Evolutionary conservation across 2,797 vertebrate species (phyloP).

Genomic region (Acrossocheilus fasciatus): DNA sequence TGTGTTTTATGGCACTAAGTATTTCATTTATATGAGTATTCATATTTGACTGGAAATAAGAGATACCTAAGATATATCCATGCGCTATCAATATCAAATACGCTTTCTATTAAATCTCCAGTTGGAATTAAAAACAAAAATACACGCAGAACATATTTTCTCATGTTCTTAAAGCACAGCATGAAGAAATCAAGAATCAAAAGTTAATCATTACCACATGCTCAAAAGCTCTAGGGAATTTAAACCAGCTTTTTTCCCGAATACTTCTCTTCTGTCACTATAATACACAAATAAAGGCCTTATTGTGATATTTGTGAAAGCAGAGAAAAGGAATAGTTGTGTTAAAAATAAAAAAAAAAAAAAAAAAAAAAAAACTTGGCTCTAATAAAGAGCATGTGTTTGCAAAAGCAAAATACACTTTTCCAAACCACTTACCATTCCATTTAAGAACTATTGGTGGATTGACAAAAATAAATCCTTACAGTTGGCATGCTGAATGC

Average conservation of each 20-base stretch:
- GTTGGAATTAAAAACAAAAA: conserved; percentile 13
- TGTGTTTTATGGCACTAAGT: conserved; percentile 31
- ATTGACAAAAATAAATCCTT: conserved; percentile 75
- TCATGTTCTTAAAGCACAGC: conserved; percentile 66
- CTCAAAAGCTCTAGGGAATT: conserved; percentile 66
- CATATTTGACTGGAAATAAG: conserved; percentile 14
- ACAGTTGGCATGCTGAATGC: conserved; percentile 74
- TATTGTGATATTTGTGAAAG: conserved; percentile 69
- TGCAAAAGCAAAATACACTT: conserved; percentile 70
- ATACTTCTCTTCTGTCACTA: conserved; percentile 57
- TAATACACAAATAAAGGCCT: conserved; percentile 66
- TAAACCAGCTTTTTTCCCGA: conserved; percentile 51
- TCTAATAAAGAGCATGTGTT: conserved; percentile 68
- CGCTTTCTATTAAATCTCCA: neutral
- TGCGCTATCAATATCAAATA: neutral
- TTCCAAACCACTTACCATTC: conserved; percentile 72
- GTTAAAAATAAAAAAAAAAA: conserved; percentile 54
- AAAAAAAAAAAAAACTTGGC: conserved; percentile 63
- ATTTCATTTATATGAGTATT: conserved; percentile 3
- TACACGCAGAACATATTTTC: conserved; percentile 54
- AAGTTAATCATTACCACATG: conserved; percentile 72
- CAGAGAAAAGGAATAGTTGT: conserved; percentile 57
- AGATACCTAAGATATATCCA: neutral
- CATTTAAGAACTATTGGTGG: conserved; percentile 73
- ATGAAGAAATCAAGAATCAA: conserved; percentile 68